phyloP scores from a whole-genome alignment of 2,888 invertebrate genomes.

The Frankliniella intonsa region DNA sequence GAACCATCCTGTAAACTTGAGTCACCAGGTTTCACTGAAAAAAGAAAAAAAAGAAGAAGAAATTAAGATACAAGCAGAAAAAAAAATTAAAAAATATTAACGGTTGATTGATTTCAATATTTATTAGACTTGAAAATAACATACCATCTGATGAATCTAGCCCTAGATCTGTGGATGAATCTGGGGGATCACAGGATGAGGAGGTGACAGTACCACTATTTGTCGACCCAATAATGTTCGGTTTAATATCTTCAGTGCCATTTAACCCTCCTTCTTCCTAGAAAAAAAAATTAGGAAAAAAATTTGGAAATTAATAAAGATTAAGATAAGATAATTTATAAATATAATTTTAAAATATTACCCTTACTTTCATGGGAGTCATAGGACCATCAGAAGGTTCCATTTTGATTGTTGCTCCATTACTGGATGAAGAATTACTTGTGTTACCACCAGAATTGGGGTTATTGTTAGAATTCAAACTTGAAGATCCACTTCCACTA shows the following conservation, averaged over 20 bases:
- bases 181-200: constrained; percentile 6
- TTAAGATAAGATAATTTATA: neutral
- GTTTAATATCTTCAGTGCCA: constrained; percentile 20
- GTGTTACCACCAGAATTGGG: neutral
- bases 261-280: neutral
- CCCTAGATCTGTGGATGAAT: constrained; percentile 4
- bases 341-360: neutral
- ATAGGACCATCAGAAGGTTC: neutral
- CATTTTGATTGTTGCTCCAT: constrained; percentile 23
- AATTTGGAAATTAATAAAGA: neutral
- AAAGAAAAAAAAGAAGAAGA: constrained; percentile 11
- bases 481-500: neutral
- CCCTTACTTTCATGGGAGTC: neutral
- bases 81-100: neutral
- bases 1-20: constrained; percentile 37
- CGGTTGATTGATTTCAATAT: neutral
- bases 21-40: constrained; percentile 39
- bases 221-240: neutral
- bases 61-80: neutral
- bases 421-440: neutral
- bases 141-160: constrained; percentile 17
- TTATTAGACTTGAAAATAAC: neutral
- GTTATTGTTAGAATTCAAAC: neutral
- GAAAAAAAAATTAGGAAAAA: neutral
- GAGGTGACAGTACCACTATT: constrained; percentile 3